A percentile compares a stretch with the other conserved stretches of the same genome.
These are phyloP conservation scores for Stratiomys singularior DNA, from an alignment of 2,888 invertebrate species.

Conservation along the genomic window DNA sequence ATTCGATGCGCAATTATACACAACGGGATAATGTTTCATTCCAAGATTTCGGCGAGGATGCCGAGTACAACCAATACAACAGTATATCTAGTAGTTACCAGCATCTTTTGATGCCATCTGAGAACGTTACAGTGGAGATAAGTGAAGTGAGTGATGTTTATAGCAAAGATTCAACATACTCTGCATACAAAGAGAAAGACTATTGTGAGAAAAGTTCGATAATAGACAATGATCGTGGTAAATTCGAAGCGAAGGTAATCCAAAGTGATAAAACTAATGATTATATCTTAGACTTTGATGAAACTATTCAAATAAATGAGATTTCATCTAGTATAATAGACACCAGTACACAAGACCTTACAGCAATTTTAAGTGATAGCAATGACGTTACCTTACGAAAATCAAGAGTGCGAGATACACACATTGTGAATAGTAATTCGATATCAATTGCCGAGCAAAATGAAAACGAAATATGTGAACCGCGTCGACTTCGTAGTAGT, in stretches of 20 bases:
- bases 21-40: slow-evolving; percentile 42
- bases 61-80: slow-evolving; percentile 47
- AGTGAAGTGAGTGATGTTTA: slow-evolving; percentile 6
- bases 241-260: neutral
- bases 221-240: slow-evolving; percentile 9
- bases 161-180: neutral
- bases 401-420: slow-evolving; percentile 7
- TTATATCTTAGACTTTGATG: slow-evolving; percentile 56
- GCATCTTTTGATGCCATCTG: slow-evolving; percentile 21
- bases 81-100: slow-evolving; percentile 50
- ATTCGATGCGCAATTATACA: slow-evolving; percentile 12
- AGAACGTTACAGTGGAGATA: slow-evolving; percentile 14
- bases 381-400: slow-evolving; percentile 4
- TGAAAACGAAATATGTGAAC: slow-evolving; percentile 54
- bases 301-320: slow-evolving; percentile 74
- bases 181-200: slow-evolving; percentile 4
- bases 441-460: slow-evolving; percentile 39
- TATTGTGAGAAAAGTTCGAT: slow-evolving; percentile 22
- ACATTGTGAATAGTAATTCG: slow-evolving; percentile 10
- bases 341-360: slow-evolving; percentile 56
- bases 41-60: slow-evolving; percentile 48
- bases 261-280: slow-evolving; percentile 16
- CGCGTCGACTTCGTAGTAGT: slow-evolving; percentile 61
- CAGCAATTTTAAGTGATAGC: slow-evolving; percentile 50
- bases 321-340: slow-evolving; percentile 73